Evolutionary conservation across 1,140 invertebrate species (phyloP).

Genomic region (Nasonia giraulti): DNA sequence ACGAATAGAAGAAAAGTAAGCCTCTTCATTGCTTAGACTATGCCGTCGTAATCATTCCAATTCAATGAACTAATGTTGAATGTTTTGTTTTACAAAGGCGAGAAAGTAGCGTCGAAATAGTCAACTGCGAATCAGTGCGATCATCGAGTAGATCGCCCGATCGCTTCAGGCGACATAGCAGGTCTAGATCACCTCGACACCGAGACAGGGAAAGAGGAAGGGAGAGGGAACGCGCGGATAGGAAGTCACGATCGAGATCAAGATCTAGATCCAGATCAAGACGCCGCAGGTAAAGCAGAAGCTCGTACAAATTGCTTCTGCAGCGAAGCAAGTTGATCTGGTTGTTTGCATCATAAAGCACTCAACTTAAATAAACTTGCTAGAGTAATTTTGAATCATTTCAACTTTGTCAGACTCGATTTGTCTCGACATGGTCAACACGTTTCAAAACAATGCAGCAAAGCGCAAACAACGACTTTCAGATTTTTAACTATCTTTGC

Average conservation of each 20-base stretch:
- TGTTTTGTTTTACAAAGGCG: slow-evolving; percentile 56
- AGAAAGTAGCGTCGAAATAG: slow-evolving; percentile 73
- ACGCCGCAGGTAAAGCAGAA: slow-evolving; percentile 64
- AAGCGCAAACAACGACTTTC: neutral
- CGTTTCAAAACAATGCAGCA: slow-evolving; percentile 5
- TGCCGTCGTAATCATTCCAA: neutral
- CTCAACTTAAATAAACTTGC: slow-evolving; percentile 41
- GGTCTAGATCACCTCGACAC: slow-evolving; percentile 75
- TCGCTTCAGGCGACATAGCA: slow-evolving; percentile 71
- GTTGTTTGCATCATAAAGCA: slow-evolving; percentile 39
- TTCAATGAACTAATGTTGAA: slow-evolving; percentile 6
- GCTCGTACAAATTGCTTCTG: neutral
- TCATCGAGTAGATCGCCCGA: slow-evolving; percentile 72
- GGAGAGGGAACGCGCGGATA: slow-evolving; percentile 78
- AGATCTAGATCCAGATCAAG: slow-evolving; percentile 70
- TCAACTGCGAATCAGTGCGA: slow-evolving; percentile 70
- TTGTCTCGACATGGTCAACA: slow-evolving; percentile 30
- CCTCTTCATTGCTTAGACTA: slow-evolving; percentile 43
- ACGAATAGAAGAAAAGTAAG: slow-evolving; percentile 65
- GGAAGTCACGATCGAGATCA: slow-evolving; percentile 75
- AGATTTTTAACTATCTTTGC: slow-evolving; percentile 7
- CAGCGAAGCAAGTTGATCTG: slow-evolving; percentile 46
- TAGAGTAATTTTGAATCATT: slow-evolving; percentile 38
- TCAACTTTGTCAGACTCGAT: slow-evolving; percentile 20
- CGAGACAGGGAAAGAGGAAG: slow-evolving; percentile 77